Conservation (phyloP, 2,797 vertebrate genomes). For the Spheniscus humboldti region DNA sequence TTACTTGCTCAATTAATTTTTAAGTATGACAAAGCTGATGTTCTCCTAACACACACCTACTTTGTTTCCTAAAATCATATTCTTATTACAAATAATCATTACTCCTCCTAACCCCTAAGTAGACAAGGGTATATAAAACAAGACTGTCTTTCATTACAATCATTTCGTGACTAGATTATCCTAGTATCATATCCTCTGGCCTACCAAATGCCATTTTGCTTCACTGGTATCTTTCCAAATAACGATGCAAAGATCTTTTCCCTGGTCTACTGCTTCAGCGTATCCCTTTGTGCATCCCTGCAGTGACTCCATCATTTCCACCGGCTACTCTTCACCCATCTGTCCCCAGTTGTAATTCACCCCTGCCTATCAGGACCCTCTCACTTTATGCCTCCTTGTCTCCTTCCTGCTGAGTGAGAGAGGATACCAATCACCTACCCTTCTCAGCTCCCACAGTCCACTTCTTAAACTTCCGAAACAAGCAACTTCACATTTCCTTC, state of each 20-base stretch:
- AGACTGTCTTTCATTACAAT: neutral
- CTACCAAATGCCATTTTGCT: neutral
- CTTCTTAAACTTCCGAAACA: neutral
- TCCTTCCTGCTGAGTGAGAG: neutral
- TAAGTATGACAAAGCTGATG: neutral
- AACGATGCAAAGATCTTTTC: neutral
- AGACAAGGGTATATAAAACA: neutral
- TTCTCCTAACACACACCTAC: neutral
- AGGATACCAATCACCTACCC: neutral
- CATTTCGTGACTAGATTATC: neutral
- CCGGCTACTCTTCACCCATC: neutral
- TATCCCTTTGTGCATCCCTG: neutral
- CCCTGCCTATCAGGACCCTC: neutral
- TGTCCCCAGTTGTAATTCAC: neutral
- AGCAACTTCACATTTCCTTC: neutral
- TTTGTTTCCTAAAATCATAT: neutral
- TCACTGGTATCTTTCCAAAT: neutral
- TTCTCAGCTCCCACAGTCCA: neutral
- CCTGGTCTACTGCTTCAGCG: neutral
- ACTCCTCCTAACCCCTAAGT: neutral
- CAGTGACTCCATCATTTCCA: neutral
- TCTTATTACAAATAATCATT: neutral
- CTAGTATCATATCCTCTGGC: neutral
- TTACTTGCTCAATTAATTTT: neutral
- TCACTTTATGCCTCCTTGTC: neutral